Evolutionary conservation across 2,113 vertebrate species (phyloP), one percentile per base, ranked within the genome.

Genomic region (Tachuris rubrigastra): DNA sequence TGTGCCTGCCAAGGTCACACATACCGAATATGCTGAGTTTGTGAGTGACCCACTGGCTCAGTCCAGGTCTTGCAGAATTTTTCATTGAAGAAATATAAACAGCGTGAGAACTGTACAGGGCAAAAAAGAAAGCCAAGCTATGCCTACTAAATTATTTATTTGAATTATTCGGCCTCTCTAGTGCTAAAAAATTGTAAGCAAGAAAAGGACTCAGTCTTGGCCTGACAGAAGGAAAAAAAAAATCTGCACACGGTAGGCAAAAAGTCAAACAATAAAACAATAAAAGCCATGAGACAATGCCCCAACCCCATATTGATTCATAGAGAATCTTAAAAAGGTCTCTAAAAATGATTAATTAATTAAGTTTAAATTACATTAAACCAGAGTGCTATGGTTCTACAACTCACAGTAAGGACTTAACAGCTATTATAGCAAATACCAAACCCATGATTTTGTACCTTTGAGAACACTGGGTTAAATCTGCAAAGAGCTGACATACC

Each of bases 31-130:
- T 25, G 41, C 53, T 85, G 92, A 91, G 84, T 74, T 81, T 93
- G 50, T 63, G 60, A 90, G 39, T n/a, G 92, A 58, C 47, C 52
- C 58, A 52, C 47, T 75, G 56, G 35, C 42, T 93, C 50, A 50
- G 30, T 24, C 46, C 39, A 19, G 56, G 65, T 44, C 53, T 25
- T 17, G 27, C 21, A 90, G 47, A 81, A 85, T 39, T 84, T 89
- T 78, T 76, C 81, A 85, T 5, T 95, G 77, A 95, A 91, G 62
- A 90, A 90, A 65, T 87, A 81, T n/a, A 90, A 89, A 89, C 50
- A 71, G 35, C 56, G 25, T 25, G n/a, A 91, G 35, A 77, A 41
- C 27, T 59, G 25, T 71, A 68, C 59, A 85, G 76, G 52, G 33
- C 46, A 95, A 95, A 89, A 82, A 88, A 89, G 73, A 35, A 89